Conservation (phyloP, 2,888 invertebrate genomes). For the Drosophila ustulata region DNA sequence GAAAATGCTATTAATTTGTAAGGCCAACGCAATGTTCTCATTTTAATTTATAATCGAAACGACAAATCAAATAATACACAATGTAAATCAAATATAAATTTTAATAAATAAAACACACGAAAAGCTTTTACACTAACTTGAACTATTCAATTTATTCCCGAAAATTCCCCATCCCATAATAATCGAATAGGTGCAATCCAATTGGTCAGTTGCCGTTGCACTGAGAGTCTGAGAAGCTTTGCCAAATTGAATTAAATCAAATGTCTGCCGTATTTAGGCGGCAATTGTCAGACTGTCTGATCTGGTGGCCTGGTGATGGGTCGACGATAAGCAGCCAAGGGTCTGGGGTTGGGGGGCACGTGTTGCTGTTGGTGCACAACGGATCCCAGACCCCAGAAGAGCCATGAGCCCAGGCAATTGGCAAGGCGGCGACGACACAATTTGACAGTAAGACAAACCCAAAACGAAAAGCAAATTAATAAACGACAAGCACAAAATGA, state of each 20-base stretch:
- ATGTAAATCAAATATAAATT: constrained; percentile 74
- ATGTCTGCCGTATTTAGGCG: not conserved
- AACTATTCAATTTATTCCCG: no score
- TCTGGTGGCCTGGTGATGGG: no score
- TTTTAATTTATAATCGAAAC: constrained; percentile 81
- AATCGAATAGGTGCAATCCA: not conserved
- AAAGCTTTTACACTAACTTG: not conserved
- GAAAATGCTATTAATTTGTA: constrained; percentile 80
- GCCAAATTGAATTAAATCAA: no score
- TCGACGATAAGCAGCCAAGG: no score
- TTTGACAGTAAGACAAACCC: constrained; percentile 78
- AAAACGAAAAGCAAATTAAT: constrained; percentile 76
- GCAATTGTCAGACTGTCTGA: no score
- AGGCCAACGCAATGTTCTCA: constrained; percentile 83
- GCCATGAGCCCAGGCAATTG: constrained; percentile 61
- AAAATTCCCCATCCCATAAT: no score
- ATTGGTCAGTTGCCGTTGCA: not conserved
- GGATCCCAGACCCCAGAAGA: constrained; percentile 30
- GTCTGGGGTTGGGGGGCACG: not conserved
- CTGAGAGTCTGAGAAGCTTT: no score
- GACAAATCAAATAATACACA: constrained; percentile 59
- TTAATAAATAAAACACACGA: constrained; percentile 68
- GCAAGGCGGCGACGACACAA: constrained; percentile 68
- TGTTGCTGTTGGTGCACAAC: constrained; percentile 10
- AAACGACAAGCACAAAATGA: constrained; percentile 73